Conservation (phyloP, 2,888 invertebrate species). For the Rhamphomyia laevipes region DNA sequence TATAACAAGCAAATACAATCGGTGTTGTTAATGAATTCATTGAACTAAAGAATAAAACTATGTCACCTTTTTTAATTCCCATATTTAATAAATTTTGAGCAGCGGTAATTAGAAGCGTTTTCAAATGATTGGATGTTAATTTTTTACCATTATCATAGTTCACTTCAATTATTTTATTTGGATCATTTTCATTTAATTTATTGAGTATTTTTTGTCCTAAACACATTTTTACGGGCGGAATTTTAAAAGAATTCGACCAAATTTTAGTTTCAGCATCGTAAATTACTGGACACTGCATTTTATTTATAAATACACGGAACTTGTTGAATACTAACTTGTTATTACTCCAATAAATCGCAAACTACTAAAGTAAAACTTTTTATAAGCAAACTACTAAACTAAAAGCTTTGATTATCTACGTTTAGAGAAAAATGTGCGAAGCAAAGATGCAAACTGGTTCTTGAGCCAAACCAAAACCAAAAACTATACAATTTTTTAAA, state of each 20-base stretch:
- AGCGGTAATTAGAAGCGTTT: neutral
- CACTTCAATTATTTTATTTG: conserved; percentile 1
- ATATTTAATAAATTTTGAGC: neutral
- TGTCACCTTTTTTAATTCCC: neutral
- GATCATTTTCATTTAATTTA: neutral
- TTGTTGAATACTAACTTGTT: too few species aligned
- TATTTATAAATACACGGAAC: too few species aligned
- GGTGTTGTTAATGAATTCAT: conserved; percentile 2
- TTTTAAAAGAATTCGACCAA: neutral
- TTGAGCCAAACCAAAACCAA: too few species aligned
- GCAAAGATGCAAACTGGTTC: too few species aligned
- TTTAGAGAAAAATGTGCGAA: too few species aligned
- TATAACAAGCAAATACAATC: conserved; percentile 1
- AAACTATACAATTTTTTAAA: too few species aligned
- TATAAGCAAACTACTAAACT: too few species aligned
- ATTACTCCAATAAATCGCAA: too few species aligned
- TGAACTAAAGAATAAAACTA: neutral
- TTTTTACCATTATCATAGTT: neutral
- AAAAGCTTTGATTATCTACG: too few species aligned
- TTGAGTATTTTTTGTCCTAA: conserved; percentile 1
- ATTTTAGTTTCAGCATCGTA: neutral
- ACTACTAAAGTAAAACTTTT: too few species aligned
- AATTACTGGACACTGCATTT: too few species aligned
- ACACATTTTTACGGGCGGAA: neutral
- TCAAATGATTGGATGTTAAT: neutral